Evolutionary conservation across 2,888 invertebrate species (phyloP), one percentile per base, ranked within the genome.

Genomic region (Cryptops parisi): DNA sequence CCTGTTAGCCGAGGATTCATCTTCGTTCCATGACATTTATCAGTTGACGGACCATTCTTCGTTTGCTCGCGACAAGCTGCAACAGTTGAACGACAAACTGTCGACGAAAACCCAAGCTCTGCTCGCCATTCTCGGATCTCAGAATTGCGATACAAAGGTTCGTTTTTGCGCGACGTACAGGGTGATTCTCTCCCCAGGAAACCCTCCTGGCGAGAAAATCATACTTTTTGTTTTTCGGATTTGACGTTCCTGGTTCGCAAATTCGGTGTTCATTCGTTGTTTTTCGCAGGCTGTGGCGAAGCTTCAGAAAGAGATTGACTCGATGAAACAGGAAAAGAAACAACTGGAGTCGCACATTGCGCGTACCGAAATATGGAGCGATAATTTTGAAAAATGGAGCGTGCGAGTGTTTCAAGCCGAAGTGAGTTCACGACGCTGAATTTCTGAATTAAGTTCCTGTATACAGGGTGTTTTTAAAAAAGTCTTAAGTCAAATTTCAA

Each of bases 301-400:
- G 69, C 70, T 91, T 51, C 85, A 86, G 47, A 81, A 80, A 62
- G 89, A 90, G 70, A 83, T 90, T 60, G 85, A 86, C 63, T 79
- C 81, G 71, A 70, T 91, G 50, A 81, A 82, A 58, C 80, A 81
- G 2, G 88, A 89, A 64, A 82, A 83, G 64, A 72, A 82, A 58
- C 79, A 85, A 59, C 69, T 89, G 40, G 88, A 90, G 66, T 83
- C 84, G 0, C 89, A 91, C 69, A 74, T 90, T 51, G 78, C 81
- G 17, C 75, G 89, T 40, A 90, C 90, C 0, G 87, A 89, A 70
- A 79, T 82, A 47, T 91, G 91, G 91, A 84, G 85, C 0, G 87
- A 88, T 61, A 85, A 90, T 67, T 72, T 90, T 59, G 89, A 90
- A 22, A 77, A 78, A 59, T 91, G 91, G 91, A 78, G n/a, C n/a